Conservation (phyloP, 2,113 vertebrate genomes). For the Microcebus griseorufus region DNA sequence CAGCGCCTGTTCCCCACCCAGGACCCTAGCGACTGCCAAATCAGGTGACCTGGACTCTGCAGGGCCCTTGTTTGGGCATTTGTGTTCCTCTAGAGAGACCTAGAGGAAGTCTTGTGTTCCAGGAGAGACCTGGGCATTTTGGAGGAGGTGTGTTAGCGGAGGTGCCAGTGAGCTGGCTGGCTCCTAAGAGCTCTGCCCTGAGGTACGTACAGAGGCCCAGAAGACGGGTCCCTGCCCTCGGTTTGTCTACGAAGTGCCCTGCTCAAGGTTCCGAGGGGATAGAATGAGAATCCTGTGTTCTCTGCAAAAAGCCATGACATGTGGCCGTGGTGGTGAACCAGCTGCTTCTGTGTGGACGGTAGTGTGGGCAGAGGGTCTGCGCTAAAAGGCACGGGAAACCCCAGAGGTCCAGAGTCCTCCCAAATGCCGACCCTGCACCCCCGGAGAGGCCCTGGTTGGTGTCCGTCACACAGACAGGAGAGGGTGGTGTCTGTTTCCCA, state of each 20-base stretch:
- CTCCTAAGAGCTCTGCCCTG: slow-evolving; percentile 14
- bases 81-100: background rate
- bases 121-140: background rate
- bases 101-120: too few relatives aligned
- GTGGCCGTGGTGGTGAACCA: background rate
- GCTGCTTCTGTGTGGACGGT: background rate
- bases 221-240: background rate
- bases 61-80: background rate
- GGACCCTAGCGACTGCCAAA: rapidly evolving
- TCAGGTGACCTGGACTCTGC: background rate
- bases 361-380: background rate
- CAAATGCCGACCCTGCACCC: background rate
- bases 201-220: background rate
- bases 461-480: background rate
- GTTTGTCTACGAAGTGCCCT: background rate
- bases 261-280: background rate
- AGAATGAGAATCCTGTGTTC: slow-evolving; percentile 53
- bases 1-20: rapidly evolving
- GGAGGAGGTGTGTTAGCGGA: background rate
- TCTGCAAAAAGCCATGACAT: background rate
- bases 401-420: background rate
- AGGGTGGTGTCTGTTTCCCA: background rate
- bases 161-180: background rate
- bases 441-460: rapidly evolving
- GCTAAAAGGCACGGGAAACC: background rate